Evolutionary conservation across 2,888 invertebrate genomes (phyloP).

Genomic region (Macrosoma leucophasiata): DNA sequence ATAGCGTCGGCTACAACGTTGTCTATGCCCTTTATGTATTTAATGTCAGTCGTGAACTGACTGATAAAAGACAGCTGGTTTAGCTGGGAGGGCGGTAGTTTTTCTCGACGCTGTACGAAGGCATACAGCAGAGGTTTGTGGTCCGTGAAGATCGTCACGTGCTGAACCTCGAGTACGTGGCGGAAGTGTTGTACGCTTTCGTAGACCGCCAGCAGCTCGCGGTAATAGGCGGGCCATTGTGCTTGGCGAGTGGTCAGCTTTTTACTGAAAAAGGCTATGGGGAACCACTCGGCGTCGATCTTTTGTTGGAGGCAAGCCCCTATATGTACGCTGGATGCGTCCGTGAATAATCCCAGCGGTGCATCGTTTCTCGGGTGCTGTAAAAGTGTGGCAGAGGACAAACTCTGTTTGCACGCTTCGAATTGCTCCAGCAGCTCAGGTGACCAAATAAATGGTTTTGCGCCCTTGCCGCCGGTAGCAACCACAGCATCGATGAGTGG

Average conservation of each 20-base stretch:
- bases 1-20: conserved; percentile 28
- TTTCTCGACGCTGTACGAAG: conserved; percentile 18
- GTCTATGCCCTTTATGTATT: conserved; percentile 19
- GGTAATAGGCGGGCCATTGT: conserved; percentile 21
- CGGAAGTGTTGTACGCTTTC: conserved; percentile 25
- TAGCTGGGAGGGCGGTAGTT: conserved; percentile 23
- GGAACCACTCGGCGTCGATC: conserved; percentile 12
- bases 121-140: conserved; percentile 23
- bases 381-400: neutral
- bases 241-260: conserved; percentile 16
- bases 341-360: conserved; percentile 1
- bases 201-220: conserved; percentile 22
- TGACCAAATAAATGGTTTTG: conserved; percentile 1
- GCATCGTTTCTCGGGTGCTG: neutral
- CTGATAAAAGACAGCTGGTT: conserved; percentile 24
- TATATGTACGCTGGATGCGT: conserved; percentile 13
- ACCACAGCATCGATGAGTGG: conserved; percentile 5
- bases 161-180: conserved; percentile 20
- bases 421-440: conserved; percentile 2
- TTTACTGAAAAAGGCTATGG: conserved; percentile 22
- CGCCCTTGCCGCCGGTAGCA: neutral
- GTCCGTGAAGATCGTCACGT: conserved; percentile 18
- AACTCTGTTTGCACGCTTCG: neutral
- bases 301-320: conserved; percentile 19
- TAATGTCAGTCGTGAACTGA: too few relatives aligned